Evolutionary conservation across 2,888 invertebrate species (phyloP), one percentile per base, ranked within the genome.

Genomic region (Toxonevra muliebris): DNA sequence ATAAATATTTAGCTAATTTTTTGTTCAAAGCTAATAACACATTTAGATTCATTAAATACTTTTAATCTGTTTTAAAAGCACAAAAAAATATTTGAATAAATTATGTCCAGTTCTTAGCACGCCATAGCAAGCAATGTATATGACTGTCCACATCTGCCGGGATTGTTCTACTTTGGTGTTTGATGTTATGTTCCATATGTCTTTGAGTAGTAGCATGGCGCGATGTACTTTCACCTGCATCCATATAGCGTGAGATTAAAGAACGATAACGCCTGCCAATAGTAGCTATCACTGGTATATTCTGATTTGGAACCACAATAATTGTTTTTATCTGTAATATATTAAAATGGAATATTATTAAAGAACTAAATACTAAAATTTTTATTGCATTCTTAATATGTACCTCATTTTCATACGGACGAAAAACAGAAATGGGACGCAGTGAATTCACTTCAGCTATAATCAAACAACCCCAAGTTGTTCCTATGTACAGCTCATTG

Each of bases 401-500:
- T 41, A 93, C 92, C 84, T 95, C 92, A 76, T 92, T 92, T 84
- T 95, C 93, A 80, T 94, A 95, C 0, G 96, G 95, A 50, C 96
- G 88, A 87, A 96, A 96, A n/a, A 97, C 93, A 4, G 95, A 95
- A 68, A 96, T 91, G 0, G 97, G 97, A 2, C 94, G 87, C 75
- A 97, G 87, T 0, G 92, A 89, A 66, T 88, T 87, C 17, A 92
- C 89, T 82, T 96, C 96, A 0, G 95, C 94, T 8, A 97, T 93
- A 63, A 98, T 92, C 57, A 98, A 87, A 82, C 96, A 96, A 30
- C 98, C 98, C 93, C 95, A 94, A 9, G 95, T 95, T 0, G 98
- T 98, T 57, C 98, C 98, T 70, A 95, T 92, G 84, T 95, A 96
- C 52, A 97, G 86, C 77, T 92, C 91, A 42, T 89, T 88, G 43